Conservation (phyloP, 2,797 vertebrate genomes). For the Remorina albescens region DNA sequence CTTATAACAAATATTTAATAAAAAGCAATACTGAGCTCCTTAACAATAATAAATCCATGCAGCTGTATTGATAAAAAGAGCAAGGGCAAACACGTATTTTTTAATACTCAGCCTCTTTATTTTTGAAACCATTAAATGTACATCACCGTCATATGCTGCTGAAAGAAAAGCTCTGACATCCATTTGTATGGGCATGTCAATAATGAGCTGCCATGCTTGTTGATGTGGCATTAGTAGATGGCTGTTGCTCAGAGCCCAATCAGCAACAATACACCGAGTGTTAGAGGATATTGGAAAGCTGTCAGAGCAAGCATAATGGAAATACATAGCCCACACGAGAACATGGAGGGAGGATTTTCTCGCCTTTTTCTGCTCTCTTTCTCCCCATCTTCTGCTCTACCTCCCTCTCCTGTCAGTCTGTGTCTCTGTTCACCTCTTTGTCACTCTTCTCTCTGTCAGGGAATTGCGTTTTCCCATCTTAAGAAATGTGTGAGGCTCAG, state of each 20-base stretch:
- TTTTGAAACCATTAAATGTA: constrained; percentile 23
- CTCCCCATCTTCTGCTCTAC: constrained; percentile 9
- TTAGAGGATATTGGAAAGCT: constrained; percentile 67
- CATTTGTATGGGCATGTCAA: constrained; percentile 49
- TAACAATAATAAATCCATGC: not conserved
- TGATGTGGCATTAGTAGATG: constrained; percentile 57
- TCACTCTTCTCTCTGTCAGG: constrained; percentile 32
- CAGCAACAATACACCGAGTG: constrained; percentile 58
- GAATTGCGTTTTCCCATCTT: constrained; percentile 49
- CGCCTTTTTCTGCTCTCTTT: no score
- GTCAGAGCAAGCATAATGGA: constrained; percentile 67
- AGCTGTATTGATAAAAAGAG: not conserved
- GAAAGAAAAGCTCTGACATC: constrained; percentile 30
- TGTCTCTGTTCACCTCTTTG: constrained; percentile 33
- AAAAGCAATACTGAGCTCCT: not conserved
- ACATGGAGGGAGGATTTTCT: constrained; percentile 41
- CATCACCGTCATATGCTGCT: not conserved
- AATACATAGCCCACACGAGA: constrained; percentile 54
- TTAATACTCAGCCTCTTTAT: constrained; percentile 13
- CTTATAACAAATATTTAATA: not conserved
- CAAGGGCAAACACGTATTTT: constrained; percentile 1
- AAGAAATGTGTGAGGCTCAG: constrained; percentile 19
- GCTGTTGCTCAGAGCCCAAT: constrained; percentile 62
- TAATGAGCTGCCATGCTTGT: constrained; percentile 46
- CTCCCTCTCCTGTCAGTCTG: constrained; percentile 23